These are phyloP conservation scores for Drosophila fungiperda DNA, from an alignment of 2,888 invertebrate species.

Conservation along the genomic window DNA sequence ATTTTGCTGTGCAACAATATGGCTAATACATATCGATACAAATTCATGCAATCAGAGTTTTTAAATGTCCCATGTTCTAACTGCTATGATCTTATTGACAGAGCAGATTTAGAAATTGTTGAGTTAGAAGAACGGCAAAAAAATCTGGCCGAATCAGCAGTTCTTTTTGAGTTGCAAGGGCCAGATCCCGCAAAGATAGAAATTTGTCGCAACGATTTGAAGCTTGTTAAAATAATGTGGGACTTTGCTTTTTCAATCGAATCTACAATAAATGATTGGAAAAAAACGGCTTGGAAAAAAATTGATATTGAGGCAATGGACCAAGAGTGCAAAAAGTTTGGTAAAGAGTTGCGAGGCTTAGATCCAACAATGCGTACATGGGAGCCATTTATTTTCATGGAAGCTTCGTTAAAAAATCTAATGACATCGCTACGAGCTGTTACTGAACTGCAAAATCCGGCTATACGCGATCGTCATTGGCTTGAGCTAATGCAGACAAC, in stretches of 20 bases:
- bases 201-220: constrained; percentile 91
- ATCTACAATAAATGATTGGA: constrained; percentile 95
- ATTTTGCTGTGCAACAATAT: constrained; percentile 92
- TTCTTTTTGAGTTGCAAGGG: constrained; percentile 93
- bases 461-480: constrained; percentile 97
- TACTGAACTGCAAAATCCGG: constrained; percentile 96
- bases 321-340: constrained; percentile 96
- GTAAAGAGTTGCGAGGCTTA: constrained; percentile 92
- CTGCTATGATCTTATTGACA: constrained; percentile 90
- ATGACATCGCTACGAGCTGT: constrained; percentile 96
- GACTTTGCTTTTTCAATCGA: constrained; percentile 93
- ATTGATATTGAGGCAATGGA: constrained; percentile 98
- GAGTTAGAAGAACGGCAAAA: constrained; percentile 89
- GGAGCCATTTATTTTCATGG: constrained; percentile 93
- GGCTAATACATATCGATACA: constrained; percentile 91
- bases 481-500: constrained; percentile 96
- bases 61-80: constrained; percentile 88
- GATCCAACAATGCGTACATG: constrained; percentile 92
- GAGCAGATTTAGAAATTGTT: constrained; percentile 88
- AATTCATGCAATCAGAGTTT: constrained; percentile 88
- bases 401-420: constrained; percentile 94
- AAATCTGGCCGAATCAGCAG: constrained; percentile 90
- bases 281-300: constrained; percentile 96
- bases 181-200: constrained; percentile 93
- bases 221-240: constrained; percentile 93